Evolutionary conservation across 2,888 invertebrate species (phyloP), one percentile per base, ranked within the genome.

Genomic region (Tenthredo amoena): DNA sequence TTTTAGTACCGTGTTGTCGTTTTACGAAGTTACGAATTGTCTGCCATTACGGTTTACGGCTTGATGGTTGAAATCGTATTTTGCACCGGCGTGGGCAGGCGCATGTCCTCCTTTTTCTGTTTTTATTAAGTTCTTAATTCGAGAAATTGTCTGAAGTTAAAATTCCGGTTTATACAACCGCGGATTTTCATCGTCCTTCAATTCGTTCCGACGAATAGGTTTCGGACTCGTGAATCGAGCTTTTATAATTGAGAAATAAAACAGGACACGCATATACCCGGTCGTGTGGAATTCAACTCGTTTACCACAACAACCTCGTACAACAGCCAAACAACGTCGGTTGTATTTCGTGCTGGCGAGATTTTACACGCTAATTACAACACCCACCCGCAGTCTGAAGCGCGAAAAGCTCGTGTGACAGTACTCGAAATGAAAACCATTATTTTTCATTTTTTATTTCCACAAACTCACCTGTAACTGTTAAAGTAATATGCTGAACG

Each of bases 401-500:
- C 15, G 40, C 43, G 12, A 43, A 43, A 74, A 40, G 10, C 40
- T 37, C 37, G 18, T 71, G 71, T 9, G 15, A n/a, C n/a, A 71
- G n/a, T 12, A 3, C 43, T 9, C 12, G 43, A 43, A 74, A 74
- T 74, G 3, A 74, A 21, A 43, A 40, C 1, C 43, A 74, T 43
- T 74, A 5, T 21, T 31, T n/a, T 50, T 55, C n/a, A n/a, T 40
- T 21, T 72, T 72, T 12, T n/a, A 34, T 6, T 31, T 21, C 7
- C 6, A 50, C 37, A 50, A 50, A 96, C 97, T 96, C 94, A 97
- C 97, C 96, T 92, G 97, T 95, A 5, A 97, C 97, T 87, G 96
- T 96, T 89, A 97, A 96, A 91, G 96, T 96, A 87, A 97, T 96
- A 92, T 97, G 96, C 92, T 97, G 97, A 40, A 97, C 96, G 12